Evolutionary conservation across 1,140 invertebrate species (phyloP).

Genomic region (Nephotettix cincticeps): DNA sequence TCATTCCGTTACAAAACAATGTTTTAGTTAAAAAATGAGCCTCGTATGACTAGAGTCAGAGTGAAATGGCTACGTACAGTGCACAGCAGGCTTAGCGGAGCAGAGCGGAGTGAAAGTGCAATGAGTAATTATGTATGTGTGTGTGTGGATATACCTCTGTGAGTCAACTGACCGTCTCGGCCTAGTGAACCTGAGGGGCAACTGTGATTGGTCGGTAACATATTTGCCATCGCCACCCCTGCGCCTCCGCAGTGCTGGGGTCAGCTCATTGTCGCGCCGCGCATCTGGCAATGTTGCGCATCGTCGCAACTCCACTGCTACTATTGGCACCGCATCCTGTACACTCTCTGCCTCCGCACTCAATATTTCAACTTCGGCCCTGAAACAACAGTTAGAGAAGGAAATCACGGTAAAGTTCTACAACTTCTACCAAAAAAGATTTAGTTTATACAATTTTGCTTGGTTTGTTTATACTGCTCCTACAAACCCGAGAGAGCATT

Average conservation of each 20-base stretch:
- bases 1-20: too few relatives aligned
- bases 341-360: constrained; percentile 7
- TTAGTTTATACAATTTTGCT: too few relatives aligned
- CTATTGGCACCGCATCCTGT: neutral
- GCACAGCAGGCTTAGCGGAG: too few relatives aligned
- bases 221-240: constrained; percentile 69
- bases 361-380: neutral
- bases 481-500: too few relatives aligned
- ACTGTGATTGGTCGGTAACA: constrained; percentile 68
- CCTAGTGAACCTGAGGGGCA: constrained; percentile 70
- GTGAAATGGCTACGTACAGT: too few relatives aligned
- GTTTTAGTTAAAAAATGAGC: too few relatives aligned
- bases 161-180: constrained; percentile 45
- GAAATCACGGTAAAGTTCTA: too few relatives aligned
- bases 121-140: too few relatives aligned
- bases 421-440: too few relatives aligned
- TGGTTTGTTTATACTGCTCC: too few relatives aligned
- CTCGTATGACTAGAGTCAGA: too few relatives aligned
- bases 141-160: constrained; percentile 4
- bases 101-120: too few relatives aligned
- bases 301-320: constrained; percentile 40
- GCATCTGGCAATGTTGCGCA: constrained; percentile 50
- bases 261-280: constrained; percentile 44
- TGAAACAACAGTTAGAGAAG: constrained; percentile 16
- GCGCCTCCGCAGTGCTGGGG: constrained; percentile 66